Percentiles rank a stretch among this genome's conserved stretches.
Evolutionary conservation across 2,113 vertebrate species (phyloP).

Genomic region (Lasiurus borealis): DNA sequence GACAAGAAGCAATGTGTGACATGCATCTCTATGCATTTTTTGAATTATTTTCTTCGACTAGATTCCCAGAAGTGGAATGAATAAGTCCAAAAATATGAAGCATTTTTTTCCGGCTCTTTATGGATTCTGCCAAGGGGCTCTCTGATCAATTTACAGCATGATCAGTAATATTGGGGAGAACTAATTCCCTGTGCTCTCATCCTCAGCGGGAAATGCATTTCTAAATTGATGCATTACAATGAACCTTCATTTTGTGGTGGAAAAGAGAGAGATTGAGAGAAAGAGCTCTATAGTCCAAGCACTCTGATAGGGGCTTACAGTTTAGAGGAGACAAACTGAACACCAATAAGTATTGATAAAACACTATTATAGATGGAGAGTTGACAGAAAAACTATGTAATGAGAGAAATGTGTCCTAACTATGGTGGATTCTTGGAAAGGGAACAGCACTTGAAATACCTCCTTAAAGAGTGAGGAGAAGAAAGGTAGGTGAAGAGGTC

Average conservation of each 20-base stretch:
- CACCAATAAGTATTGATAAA: neutral
- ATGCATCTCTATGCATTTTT: constrained; percentile 35
- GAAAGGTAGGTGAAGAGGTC: neutral
- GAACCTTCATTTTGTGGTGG: neutral
- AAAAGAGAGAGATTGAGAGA: neutral
- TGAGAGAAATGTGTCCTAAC: neutral
- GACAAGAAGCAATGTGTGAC: constrained; percentile 34
- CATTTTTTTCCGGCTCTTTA: neutral
- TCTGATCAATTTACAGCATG: neutral
- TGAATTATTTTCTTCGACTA: constrained; percentile 57
- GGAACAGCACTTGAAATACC: neutral
- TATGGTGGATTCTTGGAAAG: neutral
- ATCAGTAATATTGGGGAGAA: neutral
- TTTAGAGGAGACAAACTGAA: neutral
- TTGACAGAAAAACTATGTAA: neutral
- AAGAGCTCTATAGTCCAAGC: neutral
- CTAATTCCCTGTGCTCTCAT: neutral
- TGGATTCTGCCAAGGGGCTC: constrained; percentile 56
- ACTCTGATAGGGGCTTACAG: neutral
- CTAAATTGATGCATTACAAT: neutral
- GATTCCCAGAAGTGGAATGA: constrained; percentile 59
- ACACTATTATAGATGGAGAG: neutral
- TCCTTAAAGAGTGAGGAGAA: neutral
- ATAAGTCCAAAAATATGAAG: constrained; percentile 49
- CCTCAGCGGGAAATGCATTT: constrained; percentile 33